Base-by-base conservation (phyloP, 2,797 vertebrate species). In the Anomalospiza imberbis region DNA sequence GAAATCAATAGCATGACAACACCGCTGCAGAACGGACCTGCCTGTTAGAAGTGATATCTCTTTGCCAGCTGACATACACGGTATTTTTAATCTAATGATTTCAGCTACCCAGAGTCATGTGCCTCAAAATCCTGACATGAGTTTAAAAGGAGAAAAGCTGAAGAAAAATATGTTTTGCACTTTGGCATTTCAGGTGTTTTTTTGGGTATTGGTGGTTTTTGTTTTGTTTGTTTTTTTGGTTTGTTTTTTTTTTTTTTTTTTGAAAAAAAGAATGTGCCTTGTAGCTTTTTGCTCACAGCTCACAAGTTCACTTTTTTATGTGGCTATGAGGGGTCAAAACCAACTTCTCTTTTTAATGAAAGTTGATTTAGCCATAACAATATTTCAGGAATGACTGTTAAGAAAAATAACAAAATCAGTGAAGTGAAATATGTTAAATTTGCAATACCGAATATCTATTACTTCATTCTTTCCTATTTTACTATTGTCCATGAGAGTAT, bases 1-100 rank as follows among this genome's bases (percentile, higher is more conserved):
- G 77, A 94, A 95, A 95, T 95, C 94, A 63, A 95, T 94, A 93
- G 36, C 6, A 85, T 76, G 94, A 95, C 91, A 96, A 82, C 77
- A 82, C 6, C 20, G 6, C 84, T 82, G 86, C 61, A 95, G 93
- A 94, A 76, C 6, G 0, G 67, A 79, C 80, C 71, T 88, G 91
- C 75, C 77, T 3, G 5, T 63, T 88, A 79, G 60, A 90, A 88
- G 73, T 53, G 82, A 91, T 91, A 66, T 73, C 66, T 94, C 88
- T 82, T 60, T 89, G 74, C 74, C 83, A 90, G 89, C 79, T 96
- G 89, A 92, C 75, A 80, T 36, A 67, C 32, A n/a, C 5, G 0
- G 36, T 91, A 89, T 81, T 95, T 96, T 78, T 88, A 96, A 94
- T 72, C 61, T 48, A 95, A 91, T 63, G 32, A 89, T 85, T 95